Base-by-base conservation (phyloP, 2,888 invertebrate species). In the Lobophora halterata region DNA sequence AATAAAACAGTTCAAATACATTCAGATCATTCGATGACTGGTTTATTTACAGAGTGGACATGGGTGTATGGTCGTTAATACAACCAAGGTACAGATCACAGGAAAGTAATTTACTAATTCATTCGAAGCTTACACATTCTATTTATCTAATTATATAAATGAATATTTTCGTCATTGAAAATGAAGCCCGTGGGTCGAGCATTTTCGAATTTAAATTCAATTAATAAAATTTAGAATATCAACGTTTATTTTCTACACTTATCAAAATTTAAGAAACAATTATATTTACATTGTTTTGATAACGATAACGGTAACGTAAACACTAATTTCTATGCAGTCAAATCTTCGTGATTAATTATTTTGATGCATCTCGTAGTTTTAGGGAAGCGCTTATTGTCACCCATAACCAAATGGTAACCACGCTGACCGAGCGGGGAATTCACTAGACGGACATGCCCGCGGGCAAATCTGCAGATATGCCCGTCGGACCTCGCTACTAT, bases 11-110 rank as follows among this genome's bases (percentile, higher is more conserved):
- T 20, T 8, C 19, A 17, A 46, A 14, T 79, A 86, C 86, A 87
- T 82, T 82, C 73, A 87, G 85, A 87, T 85, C 79, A 79, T 82
- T 81, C 80, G 79, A 85, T 83, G 82, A 79, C 65, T 77, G 63
- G n/a, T 86, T 87, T 86, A 87, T 87, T 86, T 86, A 87, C 83
- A 85, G 63, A 76, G 72, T 82, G 79, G 72, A 67, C 55, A 64
- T 61, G 58, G 65, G 71, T 71, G 69, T 74, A 70, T 56, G 61
- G 66, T 65, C 61, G 71, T n/a, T n/a, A n/a, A 69, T 75, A 77
- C 71, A 77, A 79, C 71, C 69, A 75, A 79, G 58, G 54, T 74
- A 72, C 55, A 71, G 71, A 78, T 79, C 75, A 79, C 78, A 79
- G 75, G 66, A 75, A 76, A 75, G 60, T 73, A 77, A 73, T 57